Conservation (phyloP, 2,113 vertebrate genomes). For the Trinectes maculatus region DNA sequence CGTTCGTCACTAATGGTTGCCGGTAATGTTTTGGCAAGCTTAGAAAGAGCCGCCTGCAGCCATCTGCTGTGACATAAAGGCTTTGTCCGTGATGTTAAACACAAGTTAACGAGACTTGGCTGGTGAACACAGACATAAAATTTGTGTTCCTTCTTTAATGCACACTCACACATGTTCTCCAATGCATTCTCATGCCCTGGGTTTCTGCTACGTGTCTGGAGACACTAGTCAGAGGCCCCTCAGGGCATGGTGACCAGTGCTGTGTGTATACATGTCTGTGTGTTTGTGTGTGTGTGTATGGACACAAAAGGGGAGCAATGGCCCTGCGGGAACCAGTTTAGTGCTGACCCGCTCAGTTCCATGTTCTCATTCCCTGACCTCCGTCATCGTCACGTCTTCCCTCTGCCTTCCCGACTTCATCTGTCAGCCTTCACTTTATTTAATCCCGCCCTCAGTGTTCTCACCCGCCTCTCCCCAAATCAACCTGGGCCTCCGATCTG, state of each 20-base stretch:
- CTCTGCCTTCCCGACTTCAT: neutral
- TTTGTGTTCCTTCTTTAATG: neutral
- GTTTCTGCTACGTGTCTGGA: slow-evolving; percentile 70
- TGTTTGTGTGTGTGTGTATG: neutral
- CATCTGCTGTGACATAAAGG: neutral
- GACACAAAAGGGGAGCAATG: slow-evolving; percentile 54
- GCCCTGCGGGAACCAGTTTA: slow-evolving; percentile 63
- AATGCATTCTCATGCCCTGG: slow-evolving; percentile 79
- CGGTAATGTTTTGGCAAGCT: neutral
- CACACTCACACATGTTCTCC: neutral
- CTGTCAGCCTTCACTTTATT: slow-evolving; percentile 27
- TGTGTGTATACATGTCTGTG: neutral
- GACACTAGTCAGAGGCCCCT: slow-evolving; percentile 62
- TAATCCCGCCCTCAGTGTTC: neutral
- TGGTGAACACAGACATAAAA: neutral
- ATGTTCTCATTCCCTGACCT: slow-evolving; percentile 45
- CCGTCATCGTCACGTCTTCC: slow-evolving; percentile 19
- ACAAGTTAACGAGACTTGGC: neutral
- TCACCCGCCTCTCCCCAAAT: neutral
- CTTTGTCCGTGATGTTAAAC: neutral
- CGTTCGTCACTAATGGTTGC: neutral
- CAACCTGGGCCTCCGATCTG: neutral
- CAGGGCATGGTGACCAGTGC: slow-evolving; percentile 29
- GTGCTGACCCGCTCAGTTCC: slow-evolving; percentile 64
- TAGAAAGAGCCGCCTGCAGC: no score